phyloP scores from a whole-genome alignment of 2,888 invertebrate genomes.

The Terebella lapidaria region DNA sequence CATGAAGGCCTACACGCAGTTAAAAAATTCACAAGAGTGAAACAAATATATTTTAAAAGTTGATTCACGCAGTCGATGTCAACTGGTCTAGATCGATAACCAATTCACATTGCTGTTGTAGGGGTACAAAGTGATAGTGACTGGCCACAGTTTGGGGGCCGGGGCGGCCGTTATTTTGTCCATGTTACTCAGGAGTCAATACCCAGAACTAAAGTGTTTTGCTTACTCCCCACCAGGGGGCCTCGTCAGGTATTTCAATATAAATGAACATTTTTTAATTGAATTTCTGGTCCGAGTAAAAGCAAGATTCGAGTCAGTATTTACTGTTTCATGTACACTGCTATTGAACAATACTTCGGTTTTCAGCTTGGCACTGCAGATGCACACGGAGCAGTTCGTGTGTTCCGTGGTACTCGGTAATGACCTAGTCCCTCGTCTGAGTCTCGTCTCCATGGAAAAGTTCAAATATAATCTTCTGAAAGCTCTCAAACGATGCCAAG shows the following conservation, averaged over 20 bases:
- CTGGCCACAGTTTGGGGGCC: slow-evolving; percentile 86
- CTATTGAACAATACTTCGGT: no score
- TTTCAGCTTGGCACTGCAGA: slow-evolving; percentile 67
- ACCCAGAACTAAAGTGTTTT: slow-evolving; percentile 77
- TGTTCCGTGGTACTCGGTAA: slow-evolving; percentile 82
- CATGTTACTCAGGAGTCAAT: slow-evolving; percentile 70
- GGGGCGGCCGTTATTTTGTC: slow-evolving; percentile 79
- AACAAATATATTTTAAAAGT: no score
- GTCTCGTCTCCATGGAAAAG: slow-evolving; percentile 61
- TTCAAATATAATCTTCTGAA: slow-evolving; percentile 32
- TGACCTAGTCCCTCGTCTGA: slow-evolving; percentile 80
- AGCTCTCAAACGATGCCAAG: neutral
- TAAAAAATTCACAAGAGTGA: no score
- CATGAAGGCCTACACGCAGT: no score
- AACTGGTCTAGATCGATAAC: no score
- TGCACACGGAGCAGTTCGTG: slow-evolving; percentile 72
- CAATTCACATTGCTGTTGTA: no score
- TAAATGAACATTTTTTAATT: no score
- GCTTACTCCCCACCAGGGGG: slow-evolving; percentile 82
- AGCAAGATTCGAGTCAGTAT: no score
- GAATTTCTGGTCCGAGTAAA: no score
- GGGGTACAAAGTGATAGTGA: slow-evolving; percentile 72
- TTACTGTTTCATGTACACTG: no score
- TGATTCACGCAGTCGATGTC: no score
- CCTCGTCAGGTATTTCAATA: slow-evolving; percentile 58